A percentile compares a stretch with the other conserved stretches of the same genome.
These are phyloP conservation scores for Ophioninae sp. DNA, from an alignment of 2,888 invertebrate genomes.

Conservation along the genomic window DNA sequence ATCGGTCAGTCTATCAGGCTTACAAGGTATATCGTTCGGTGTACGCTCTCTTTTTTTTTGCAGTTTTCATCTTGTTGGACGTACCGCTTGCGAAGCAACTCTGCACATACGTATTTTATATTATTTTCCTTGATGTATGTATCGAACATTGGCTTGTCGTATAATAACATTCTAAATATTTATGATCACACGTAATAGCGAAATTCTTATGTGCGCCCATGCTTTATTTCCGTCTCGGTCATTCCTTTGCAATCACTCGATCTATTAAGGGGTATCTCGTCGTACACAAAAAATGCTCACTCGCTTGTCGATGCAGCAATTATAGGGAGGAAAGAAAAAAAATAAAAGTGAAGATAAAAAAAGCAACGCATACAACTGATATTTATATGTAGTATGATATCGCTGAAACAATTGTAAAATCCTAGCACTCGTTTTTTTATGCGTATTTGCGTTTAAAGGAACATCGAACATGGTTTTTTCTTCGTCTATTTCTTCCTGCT, in stretches of 20 bases:
- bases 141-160: slow-evolving; percentile 65
- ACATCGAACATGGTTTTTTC: slow-evolving; percentile 71
- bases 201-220: slow-evolving; percentile 18
- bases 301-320: slow-evolving; percentile 18
- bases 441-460: slow-evolving; percentile 72
- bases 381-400: neutral
- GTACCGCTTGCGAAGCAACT: slow-evolving; percentile 57
- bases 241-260: slow-evolving; percentile 12
- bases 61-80: slow-evolving; percentile 62
- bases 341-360: slow-evolving; percentile 1
- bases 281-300: slow-evolving; percentile 33
- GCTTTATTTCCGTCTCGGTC: slow-evolving; percentile 24
- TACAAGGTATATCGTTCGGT: slow-evolving; percentile 47
- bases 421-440: slow-evolving; percentile 54
- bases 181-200: slow-evolving; percentile 16
- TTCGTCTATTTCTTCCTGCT: slow-evolving; percentile 8
- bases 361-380: slow-evolving; percentile 13
- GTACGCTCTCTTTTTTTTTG: slow-evolving; percentile 49
- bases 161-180: slow-evolving; percentile 41
- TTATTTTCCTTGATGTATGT: slow-evolving; percentile 29
- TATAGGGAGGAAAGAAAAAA: neutral
- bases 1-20: slow-evolving; percentile 33
- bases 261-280: slow-evolving; percentile 20
- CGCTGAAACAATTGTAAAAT: slow-evolving; percentile 48
- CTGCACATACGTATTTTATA: slow-evolving; percentile 48